phyloP scores from a whole-genome alignment of 2,113 vertebrate genomes.

The Ploceus nigricollis region DNA sequence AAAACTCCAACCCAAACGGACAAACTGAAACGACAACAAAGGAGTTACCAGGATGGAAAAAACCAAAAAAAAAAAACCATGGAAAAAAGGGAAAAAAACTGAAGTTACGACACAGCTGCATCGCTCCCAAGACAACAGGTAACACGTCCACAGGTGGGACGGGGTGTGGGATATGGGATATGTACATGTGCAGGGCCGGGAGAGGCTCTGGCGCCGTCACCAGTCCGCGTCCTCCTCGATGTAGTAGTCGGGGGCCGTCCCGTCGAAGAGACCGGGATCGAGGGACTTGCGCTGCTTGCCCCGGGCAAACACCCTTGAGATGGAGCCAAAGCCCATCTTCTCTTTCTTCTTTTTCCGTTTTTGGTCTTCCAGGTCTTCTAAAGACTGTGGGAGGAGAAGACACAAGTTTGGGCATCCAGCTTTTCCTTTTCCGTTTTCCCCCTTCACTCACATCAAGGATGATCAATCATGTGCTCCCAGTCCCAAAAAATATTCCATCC shows the following conservation, averaged over 20 bases:
- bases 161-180: constrained; percentile 39
- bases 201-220: constrained; percentile 74
- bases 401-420: rapidly evolving
- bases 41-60: constrained; percentile 32
- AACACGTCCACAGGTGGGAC: constrained; percentile 78
- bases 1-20: constrained; percentile 12
- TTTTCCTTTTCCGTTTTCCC: rapidly evolving
- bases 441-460: rapidly evolving
- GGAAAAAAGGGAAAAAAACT: constrained; percentile 58
- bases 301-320: constrained; percentile 95
- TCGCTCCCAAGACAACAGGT: constrained; percentile 77
- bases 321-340: constrained; percentile 91
- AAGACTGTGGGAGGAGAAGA: constrained; percentile 77
- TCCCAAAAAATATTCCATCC: background rate
- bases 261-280: constrained; percentile 94
- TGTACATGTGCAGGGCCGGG: constrained; percentile 69
- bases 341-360: constrained; percentile 91
- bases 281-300: constrained; percentile 96
- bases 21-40: constrained; percentile 69
- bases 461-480: rapidly evolving
- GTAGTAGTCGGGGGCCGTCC: constrained; percentile 97
- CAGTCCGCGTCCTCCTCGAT: constrained; percentile 99
- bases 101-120: constrained; percentile 76
- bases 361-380: constrained; percentile 98
- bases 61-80: background rate